Evolutionary conservation across 2,113 vertebrate genomes (phyloP).

Genomic region (Pseudopodoces humilis): DNA sequence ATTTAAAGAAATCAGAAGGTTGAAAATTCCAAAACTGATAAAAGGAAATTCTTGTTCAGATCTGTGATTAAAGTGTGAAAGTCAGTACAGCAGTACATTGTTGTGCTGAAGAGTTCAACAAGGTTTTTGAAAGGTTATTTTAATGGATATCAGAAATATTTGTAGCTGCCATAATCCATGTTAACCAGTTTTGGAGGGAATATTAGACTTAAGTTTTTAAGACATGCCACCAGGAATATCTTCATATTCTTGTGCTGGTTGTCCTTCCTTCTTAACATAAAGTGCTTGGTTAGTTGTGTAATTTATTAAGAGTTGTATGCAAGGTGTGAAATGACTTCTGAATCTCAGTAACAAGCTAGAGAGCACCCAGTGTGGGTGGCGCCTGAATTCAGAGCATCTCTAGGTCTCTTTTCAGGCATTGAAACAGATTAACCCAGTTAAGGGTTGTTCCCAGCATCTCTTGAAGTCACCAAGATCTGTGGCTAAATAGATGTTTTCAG

Average conservation of each 20-base stretch:
- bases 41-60: background rate
- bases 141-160: background rate
- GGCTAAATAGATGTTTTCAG: background rate
- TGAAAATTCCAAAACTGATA: background rate
- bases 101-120: background rate
- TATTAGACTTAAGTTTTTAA: background rate
- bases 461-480: background rate
- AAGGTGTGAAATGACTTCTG: background rate
- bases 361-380: background rate
- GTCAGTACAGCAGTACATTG: background rate
- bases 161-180: background rate
- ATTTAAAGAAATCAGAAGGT: background rate
- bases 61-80: background rate
- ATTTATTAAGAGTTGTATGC: background rate
- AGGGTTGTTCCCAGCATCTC: background rate
- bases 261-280: background rate
- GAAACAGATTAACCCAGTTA: background rate
- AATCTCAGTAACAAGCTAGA: background rate
- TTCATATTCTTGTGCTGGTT: background rate
- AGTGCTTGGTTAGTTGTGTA: background rate
- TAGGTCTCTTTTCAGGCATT: background rate
- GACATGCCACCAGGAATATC: background rate
- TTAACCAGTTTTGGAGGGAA: background rate
- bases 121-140: background rate
- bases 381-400: background rate